A percentile compares a stretch with the other conserved stretches of the same genome.
Evolutionary conservation across 2,888 invertebrate genomes (phyloP).

Genomic region (Polyploca ridens): DNA sequence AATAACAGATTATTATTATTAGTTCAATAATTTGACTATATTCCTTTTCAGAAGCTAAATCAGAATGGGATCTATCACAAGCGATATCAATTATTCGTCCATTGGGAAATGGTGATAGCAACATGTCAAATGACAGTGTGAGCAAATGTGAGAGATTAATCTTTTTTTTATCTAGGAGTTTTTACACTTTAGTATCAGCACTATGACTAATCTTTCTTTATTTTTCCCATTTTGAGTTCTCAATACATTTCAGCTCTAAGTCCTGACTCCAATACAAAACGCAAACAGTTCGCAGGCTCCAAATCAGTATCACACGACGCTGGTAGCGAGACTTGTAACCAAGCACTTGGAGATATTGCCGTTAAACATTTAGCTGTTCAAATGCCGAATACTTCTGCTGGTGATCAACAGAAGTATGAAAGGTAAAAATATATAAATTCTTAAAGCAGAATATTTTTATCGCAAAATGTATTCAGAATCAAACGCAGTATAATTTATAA

Average conservation of each 20-base stretch:
- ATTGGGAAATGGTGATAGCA: slow-evolving; percentile 40
- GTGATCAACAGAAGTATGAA: slow-evolving; percentile 37
- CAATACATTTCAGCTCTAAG: slow-evolving; percentile 47
- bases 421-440: slow-evolving; percentile 40
- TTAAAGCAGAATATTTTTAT: no score
- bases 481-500: no score
- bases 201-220: neutral
- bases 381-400: slow-evolving; percentile 54
- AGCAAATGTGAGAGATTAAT: slow-evolving; percentile 49
- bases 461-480: no score
- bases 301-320: slow-evolving; percentile 63
- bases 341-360: slow-evolving; percentile 50
- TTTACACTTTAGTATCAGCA: no score
- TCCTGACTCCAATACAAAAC: slow-evolving; percentile 48
- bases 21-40: neutral
- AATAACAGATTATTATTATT: no score
- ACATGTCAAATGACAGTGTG: slow-evolving; percentile 22
- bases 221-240: neutral
- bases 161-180: neutral
- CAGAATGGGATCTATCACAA: slow-evolving; percentile 48
- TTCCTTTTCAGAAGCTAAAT: slow-evolving; percentile 47
- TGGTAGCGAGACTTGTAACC: slow-evolving; percentile 12
- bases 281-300: slow-evolving; percentile 41
- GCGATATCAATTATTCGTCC: slow-evolving; percentile 62
- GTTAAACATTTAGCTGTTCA: slow-evolving; percentile 69